Evolutionary conservation across 2,797 vertebrate species (phyloP), one percentile per base, ranked within the genome.

Genomic region (Sphenodon punctatus): DNA sequence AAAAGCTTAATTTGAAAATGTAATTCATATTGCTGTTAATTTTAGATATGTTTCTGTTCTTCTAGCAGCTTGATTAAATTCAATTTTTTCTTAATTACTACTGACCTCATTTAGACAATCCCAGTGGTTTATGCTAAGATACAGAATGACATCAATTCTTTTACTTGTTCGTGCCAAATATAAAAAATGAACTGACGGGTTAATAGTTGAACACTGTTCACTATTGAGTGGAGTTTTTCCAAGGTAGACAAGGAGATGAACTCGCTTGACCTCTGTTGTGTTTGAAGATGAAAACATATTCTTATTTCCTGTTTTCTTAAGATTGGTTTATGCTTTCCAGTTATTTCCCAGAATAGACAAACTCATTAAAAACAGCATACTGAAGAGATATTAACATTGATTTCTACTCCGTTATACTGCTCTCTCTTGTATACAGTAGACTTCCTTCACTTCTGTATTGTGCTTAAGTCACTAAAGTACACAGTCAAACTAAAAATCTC

Each of bases 1-100:
- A 70, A 22, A 30, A 67, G 77, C 74, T n/a, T 14, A 4, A 1
- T 70, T 82, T 67, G 81, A 85, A 82, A 51, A 60, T n/a, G 74
- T 71, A 76, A 61, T 32, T 67, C 71, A 12, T 71, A 48, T 51
- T 51, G 14, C 27, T 48, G 27, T 48, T 48, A 48, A 25, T 46
- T 48, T n/a, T 39, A 27, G 41, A 23, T 39, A 63, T 27, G 48
- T 53, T 68, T 82, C 2, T 67, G 69, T 85, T 63, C 20, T 67
- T 20, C 12, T 51, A 16, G 55, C 2, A 1, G 55, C 76, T 86
- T 69, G 30, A 75, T 80, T 70, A 69, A 59, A 48, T 6, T 46
- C 66, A 81, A 55, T 34, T 81, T 85, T 59, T 27, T 7, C 4
- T 6, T 56, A 10, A 84, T 88, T 71, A 46, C 60, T 5, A 2